phyloP scores from a whole-genome alignment of 2,797 vertebrate species.

The Epinephelus malabaricus region DNA sequence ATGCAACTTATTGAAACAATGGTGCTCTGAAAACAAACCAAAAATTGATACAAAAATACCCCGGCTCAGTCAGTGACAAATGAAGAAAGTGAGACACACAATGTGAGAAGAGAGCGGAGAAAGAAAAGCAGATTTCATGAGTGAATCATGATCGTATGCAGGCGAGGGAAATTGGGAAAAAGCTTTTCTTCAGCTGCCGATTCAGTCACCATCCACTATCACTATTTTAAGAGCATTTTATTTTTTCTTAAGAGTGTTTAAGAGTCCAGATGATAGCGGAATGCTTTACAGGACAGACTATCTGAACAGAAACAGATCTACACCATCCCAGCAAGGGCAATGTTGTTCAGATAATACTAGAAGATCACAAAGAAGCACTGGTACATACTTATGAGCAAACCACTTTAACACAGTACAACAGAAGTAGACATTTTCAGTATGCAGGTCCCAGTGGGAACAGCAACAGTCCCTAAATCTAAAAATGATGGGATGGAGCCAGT shows the following conservation, averaged over 20 bases:
- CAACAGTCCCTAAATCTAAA: background rate
- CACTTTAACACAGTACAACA: background rate
- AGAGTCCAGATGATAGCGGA: background rate
- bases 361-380: background rate
- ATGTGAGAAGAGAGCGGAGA: background rate
- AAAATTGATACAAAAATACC: background rate
- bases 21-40: background rate
- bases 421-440: background rate
- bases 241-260: background rate
- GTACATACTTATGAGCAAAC: background rate
- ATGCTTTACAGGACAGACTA: background rate
- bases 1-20: constrained; percentile 22
- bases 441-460: background rate
- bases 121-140: constrained; percentile 25
- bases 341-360: background rate
- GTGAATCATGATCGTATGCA: constrained; percentile 18
- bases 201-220: constrained; percentile 27
- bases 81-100: constrained; percentile 17
- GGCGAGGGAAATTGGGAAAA: background rate
- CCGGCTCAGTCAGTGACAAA: constrained; percentile 13
- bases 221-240: constrained; percentile 63
- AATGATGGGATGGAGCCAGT: background rate
- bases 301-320: background rate
- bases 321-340: background rate
- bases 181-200: constrained; percentile 30